Percentiles rank a stretch among this genome's conserved stretches.
Conservation (phyloP, 2,888 invertebrate species). For the Eumacrocentrus americanus region DNA sequence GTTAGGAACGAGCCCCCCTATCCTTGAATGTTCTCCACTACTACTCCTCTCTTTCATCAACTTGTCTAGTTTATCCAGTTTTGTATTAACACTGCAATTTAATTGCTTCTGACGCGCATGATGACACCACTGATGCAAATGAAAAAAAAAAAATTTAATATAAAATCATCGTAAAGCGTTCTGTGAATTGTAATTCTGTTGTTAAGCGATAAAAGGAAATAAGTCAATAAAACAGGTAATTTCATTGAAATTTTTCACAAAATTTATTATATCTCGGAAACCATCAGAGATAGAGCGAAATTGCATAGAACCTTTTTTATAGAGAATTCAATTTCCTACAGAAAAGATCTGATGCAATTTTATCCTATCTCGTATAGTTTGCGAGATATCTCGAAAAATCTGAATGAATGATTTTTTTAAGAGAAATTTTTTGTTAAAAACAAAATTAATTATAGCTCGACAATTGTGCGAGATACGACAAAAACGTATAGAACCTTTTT, state of each 20-base stretch:
- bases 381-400: neutral
- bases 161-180: neutral
- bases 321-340: neutral
- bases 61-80: neutral
- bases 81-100: neutral
- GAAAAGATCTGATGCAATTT: neutral
- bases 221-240: too few species aligned
- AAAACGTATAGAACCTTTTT: too few species aligned
- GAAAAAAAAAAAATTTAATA: neutral
- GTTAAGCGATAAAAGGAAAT: neutral
- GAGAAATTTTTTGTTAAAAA: neutral
- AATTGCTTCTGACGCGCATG: too few species aligned
- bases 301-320: neutral
- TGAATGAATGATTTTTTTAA: neutral
- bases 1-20: slow-evolving; percentile 8
- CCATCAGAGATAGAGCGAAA: too few species aligned
- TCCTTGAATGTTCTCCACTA: neutral
- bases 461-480: too few species aligned
- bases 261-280: neutral
- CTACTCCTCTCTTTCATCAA: neutral
- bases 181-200: neutral
- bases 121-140: neutral
- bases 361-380: neutral
- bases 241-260: neutral
- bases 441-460: neutral